Percentiles rank a stretch among this genome's conserved stretches.
Evolutionary conservation across 2,797 vertebrate species (phyloP).

Genomic region (Fringilla coelebs): DNA sequence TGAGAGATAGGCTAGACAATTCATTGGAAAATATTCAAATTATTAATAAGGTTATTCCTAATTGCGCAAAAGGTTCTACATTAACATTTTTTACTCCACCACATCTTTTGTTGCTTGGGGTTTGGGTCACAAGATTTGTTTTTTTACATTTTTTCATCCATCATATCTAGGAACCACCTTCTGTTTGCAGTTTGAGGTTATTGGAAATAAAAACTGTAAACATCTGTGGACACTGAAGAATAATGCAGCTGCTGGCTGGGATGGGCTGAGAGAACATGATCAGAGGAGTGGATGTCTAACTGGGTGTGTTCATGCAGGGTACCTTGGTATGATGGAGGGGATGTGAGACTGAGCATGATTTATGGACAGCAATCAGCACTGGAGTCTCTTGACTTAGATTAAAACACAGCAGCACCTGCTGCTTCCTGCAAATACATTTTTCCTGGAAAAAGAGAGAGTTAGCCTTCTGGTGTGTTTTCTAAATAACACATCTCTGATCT

Average conservation of each 20-base stretch:
- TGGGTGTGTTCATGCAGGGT: neutral
- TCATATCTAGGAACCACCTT: neutral
- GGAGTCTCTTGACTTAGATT: slow-evolving; percentile 67
- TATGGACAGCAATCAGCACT: slow-evolving; percentile 6
- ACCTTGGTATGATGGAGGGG: neutral
- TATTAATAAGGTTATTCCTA: neutral
- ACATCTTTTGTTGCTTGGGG: neutral
- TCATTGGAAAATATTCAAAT: neutral
- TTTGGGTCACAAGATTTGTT: neutral
- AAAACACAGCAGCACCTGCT: slow-evolving; percentile 42
- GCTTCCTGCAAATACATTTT: neutral
- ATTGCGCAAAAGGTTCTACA: neutral
- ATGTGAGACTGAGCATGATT: slow-evolving; percentile 22
- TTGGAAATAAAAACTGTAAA: neutral
- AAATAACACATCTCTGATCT: neutral
- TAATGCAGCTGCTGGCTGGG: neutral
- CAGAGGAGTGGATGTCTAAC: neutral
- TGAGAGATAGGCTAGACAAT: slow-evolving; percentile 13
- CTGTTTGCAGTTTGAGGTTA: neutral
- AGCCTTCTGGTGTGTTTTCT: neutral
- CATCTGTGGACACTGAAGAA: neutral
- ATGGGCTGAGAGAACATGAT: neutral
- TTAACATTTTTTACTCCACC: neutral
- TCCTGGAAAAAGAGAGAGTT: neutral
- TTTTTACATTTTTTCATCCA: neutral